Evolutionary conservation across 2,797 vertebrate species (phyloP).

Genomic region (Catamblyrhynchus diadema): DNA sequence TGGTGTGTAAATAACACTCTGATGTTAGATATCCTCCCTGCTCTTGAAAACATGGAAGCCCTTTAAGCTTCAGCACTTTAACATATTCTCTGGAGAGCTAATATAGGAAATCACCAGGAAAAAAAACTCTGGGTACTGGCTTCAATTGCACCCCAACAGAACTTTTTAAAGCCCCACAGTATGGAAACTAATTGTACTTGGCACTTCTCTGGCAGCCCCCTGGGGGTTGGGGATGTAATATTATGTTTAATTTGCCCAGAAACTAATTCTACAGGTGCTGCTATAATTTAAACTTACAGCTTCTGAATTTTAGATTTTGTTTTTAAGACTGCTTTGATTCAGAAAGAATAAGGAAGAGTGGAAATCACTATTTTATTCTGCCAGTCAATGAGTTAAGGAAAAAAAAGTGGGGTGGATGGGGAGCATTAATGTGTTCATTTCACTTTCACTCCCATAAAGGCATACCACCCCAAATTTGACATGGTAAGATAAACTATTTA

Average conservation of each 20-base stretch:
- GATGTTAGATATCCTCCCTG: neutral
- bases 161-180: neutral
- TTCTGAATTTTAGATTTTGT: neutral
- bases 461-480: neutral
- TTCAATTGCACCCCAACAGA: neutral
- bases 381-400: neutral
- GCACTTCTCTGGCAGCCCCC: neutral
- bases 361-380: neutral
- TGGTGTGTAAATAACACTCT: neutral
- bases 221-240: accelerated
- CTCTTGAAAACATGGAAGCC: neutral
- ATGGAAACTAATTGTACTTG: neutral
- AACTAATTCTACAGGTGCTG: neutral
- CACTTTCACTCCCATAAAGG: neutral
- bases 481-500: neutral
- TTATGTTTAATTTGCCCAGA: neutral
- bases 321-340: neutral
- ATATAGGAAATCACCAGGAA: neutral
- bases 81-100: neutral
- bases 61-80: neutral
- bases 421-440: neutral
- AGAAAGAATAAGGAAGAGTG: neutral
- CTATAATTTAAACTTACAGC: neutral
- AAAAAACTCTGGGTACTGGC: neutral
- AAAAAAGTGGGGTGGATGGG: accelerated